These are phyloP conservation scores for Notoglanidium macrostoma DNA, from an alignment of 2,797 vertebrate genomes.

Conservation along the genomic window DNA sequence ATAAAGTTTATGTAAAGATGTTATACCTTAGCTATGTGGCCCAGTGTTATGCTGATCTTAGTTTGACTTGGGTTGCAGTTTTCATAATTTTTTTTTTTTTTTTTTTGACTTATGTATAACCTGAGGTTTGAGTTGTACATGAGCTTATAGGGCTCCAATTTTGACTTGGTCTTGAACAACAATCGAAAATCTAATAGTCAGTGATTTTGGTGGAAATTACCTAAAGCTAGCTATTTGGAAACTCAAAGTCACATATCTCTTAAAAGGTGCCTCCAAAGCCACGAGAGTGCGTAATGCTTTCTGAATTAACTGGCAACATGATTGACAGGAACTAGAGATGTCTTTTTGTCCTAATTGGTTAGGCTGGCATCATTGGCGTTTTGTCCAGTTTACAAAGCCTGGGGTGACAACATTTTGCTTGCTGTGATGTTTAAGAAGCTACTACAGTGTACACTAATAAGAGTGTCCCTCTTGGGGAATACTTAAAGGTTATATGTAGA, in stretches of 20 bases:
- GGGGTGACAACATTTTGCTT: not conserved
- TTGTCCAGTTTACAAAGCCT: not conserved
- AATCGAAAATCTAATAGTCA: not conserved
- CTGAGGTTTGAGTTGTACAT: not conserved
- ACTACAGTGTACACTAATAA: not conserved
- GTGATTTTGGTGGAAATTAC: not conserved
- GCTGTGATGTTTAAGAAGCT: not conserved
- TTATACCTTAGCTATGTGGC: not conserved
- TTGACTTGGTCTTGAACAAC: not conserved
- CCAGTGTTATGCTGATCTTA: not conserved
- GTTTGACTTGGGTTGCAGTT: not conserved
- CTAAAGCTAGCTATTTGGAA: not conserved
- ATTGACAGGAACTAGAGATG: not conserved
- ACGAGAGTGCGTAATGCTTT: not conserved
- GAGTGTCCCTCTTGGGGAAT: not conserved
- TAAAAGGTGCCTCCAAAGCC: not conserved
- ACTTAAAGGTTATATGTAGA: slow-evolving; percentile 1
- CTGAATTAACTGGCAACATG: not conserved
- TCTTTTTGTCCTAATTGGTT: not conserved
- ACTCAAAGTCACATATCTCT: not conserved
- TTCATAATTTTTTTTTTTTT: not conserved
- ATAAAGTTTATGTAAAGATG: not conserved
- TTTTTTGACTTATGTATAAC: not conserved
- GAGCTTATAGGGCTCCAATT: not conserved
- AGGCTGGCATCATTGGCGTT: not conserved